phyloP scores from a whole-genome alignment of 2,113 vertebrate species.

The Syrrhaptes paradoxus region DNA sequence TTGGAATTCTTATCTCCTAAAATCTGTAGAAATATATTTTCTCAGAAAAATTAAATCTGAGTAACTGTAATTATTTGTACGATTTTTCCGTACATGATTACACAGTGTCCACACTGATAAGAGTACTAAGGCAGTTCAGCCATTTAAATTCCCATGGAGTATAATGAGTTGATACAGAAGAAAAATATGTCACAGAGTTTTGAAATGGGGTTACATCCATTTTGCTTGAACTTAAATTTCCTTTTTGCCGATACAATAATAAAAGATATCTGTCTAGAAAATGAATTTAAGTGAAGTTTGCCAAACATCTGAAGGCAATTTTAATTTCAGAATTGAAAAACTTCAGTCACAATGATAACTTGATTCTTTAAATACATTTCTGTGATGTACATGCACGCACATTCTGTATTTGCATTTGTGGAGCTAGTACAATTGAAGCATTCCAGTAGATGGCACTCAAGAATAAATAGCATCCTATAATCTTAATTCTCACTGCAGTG shows the following conservation, averaged over 20 bases:
- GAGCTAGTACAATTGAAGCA: neutral
- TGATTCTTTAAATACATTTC: neutral
- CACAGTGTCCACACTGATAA: neutral
- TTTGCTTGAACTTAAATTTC: neutral
- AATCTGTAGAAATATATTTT: neutral
- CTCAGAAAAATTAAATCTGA: neutral
- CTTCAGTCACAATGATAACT: neutral
- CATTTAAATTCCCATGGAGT: neutral
- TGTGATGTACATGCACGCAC: rapidly evolving
- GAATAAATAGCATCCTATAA: neutral
- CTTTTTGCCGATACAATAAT: neutral
- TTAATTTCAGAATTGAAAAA: neutral
- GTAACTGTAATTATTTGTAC: neutral
- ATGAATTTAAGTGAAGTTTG: neutral
- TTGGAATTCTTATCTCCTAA: neutral
- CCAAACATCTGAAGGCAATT: neutral
- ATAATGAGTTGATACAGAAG: neutral
- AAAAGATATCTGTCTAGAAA: neutral
- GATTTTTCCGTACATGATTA: neutral
- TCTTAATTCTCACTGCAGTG: neutral
- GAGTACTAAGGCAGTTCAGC: neutral
- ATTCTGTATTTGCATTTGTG: neutral
- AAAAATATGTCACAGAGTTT: neutral
- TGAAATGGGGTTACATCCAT: neutral
- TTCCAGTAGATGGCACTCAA: slow-evolving; percentile 58